A percentile compares a stretch with the other conserved stretches of the same genome.
Evolutionary conservation across 2,113 vertebrate species (phyloP).

Genomic region (Riparia riparia): DNA sequence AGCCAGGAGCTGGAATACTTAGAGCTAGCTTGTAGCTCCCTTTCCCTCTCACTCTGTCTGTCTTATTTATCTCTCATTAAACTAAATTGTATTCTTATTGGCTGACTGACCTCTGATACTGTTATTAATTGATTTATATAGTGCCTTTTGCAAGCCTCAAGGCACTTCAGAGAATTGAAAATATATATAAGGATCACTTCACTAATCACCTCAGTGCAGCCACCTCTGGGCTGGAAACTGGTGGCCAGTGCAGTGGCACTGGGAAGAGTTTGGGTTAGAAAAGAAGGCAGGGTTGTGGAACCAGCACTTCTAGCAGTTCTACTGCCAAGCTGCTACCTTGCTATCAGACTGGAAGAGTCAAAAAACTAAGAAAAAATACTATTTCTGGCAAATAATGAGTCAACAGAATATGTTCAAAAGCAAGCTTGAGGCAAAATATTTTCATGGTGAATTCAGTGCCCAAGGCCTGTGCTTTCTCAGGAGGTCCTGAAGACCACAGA

Average conservation of each 20-base stretch:
- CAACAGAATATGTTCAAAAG: not conserved
- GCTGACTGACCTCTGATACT: constrained; percentile 73
- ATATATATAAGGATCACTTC: constrained; percentile 47
- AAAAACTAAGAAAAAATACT: not conserved
- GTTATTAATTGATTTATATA: constrained; percentile 74
- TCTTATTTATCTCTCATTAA: constrained; percentile 77
- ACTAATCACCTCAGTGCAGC: not conserved
- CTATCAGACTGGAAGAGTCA: not conserved
- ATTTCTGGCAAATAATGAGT: not conserved
- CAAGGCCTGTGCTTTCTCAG: not conserved
- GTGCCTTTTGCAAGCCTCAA: constrained; percentile 64
- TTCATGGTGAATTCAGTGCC: not conserved
- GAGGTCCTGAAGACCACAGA: not conserved
- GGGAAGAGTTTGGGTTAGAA: not conserved
- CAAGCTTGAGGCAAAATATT: not conserved
- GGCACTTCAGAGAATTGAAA: constrained; percentile 47
- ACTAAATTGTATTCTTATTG: constrained; percentile 77
- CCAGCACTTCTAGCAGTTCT: not conserved
- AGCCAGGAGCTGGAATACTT: not conserved
- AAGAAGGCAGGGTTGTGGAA: not conserved
- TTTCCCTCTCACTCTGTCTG: constrained; percentile 53
- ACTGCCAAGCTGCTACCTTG: not conserved
- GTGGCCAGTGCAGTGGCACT: not conserved
- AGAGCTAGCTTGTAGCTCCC: not conserved
- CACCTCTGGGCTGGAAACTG: not conserved